These are phyloP conservation scores for Montipora sp. DNA, from an alignment of 64 coral and sea anemone genomes.

Conservation along the genomic window DNA sequence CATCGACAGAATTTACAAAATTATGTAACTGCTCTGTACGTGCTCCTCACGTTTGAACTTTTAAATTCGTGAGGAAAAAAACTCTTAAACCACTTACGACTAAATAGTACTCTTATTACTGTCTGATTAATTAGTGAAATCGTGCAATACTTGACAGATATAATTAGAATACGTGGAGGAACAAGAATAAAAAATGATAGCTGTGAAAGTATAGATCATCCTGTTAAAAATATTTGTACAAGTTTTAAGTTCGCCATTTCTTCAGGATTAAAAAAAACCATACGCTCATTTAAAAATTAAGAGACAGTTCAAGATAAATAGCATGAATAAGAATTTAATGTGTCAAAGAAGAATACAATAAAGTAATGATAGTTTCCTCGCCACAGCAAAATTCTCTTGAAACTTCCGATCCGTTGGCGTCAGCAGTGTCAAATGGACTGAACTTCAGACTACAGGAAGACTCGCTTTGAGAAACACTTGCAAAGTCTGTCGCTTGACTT, in stretches of 20 bases:
- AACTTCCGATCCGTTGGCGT: constrained; percentile 20
- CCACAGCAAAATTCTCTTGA: not conserved
- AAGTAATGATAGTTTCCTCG: not conserved
- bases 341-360: not conserved
- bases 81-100: no score
- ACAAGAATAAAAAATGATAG: not conserved
- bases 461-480: not conserved
- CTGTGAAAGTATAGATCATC: not conserved
- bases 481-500: not conserved
- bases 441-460: not conserved
- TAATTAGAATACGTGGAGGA: not conserved
- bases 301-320: not conserved
- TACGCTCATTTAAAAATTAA: not conserved
- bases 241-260: not conserved
- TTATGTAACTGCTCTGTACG: not conserved
- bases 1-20: no score
- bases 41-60: not conserved
- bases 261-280: not conserved
- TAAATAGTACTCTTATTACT: not conserved
- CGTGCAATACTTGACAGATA: not conserved
- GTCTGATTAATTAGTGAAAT: not conserved
- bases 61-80: no score
- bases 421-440: not conserved
- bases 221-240: not conserved
- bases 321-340: not conserved